A percentile compares a stretch with the other conserved stretches of the same genome.
Evolutionary conservation across 2,797 vertebrate genomes (phyloP).

Genomic region (Salmo trutta): DNA sequence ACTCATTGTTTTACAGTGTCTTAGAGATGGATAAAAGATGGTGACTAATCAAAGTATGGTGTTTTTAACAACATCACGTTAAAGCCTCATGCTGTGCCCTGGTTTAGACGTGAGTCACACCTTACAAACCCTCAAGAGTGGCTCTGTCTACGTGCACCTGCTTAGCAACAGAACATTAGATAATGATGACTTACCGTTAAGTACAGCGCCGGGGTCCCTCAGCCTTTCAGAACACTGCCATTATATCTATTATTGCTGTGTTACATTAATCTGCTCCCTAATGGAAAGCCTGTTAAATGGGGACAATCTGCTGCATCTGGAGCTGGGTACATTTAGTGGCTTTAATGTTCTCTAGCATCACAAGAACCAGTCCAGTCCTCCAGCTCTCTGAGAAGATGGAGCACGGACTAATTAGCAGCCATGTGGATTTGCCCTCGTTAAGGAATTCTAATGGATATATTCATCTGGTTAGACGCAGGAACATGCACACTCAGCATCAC

Average conservation of each 20-base stretch:
- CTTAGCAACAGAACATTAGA: constrained; percentile 27
- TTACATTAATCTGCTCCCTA: constrained; percentile 51
- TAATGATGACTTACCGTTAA: not conserved
- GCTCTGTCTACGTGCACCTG: not conserved
- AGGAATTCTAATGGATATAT: constrained; percentile 14
- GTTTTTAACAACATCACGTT: not conserved
- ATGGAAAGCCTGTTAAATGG: constrained; percentile 42
- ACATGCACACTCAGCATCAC: not conserved
- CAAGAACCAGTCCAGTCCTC: not conserved
- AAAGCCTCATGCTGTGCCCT: not conserved
- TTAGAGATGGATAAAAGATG: constrained; percentile 41
- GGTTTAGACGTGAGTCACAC: not conserved
- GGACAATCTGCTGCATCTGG: constrained; percentile 57
- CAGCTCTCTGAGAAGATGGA: constrained; percentile 28
- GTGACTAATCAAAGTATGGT: constrained; percentile 1
- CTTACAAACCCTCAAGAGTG: not conserved
- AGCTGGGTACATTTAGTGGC: constrained; percentile 57
- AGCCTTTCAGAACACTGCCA: constrained; percentile 26
- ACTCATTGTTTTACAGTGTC: too few species aligned
- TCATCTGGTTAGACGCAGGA: constrained; percentile 5
- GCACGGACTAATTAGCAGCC: constrained; percentile 65
- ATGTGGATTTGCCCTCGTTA: constrained; percentile 65
- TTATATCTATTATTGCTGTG: constrained; percentile 26
- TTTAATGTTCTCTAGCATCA: constrained; percentile 51
- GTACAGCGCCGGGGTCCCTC: not conserved